Conservation (phyloP, 2,113 vertebrate genomes). For the Myrmophylax atrothorax region DNA sequence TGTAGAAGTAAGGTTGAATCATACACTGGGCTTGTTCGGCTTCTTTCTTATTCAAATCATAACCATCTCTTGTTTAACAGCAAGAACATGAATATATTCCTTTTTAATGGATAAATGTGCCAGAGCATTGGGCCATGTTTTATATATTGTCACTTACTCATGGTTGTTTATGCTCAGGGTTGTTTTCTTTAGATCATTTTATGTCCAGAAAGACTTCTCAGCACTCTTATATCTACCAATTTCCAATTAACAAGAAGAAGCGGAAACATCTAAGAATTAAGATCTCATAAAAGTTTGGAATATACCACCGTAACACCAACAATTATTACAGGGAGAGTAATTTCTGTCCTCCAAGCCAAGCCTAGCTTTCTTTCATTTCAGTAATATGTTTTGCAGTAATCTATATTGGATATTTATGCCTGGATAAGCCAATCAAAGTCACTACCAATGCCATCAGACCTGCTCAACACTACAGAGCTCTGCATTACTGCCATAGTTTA, state of each 20-base stretch:
- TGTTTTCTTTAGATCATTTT: slow-evolving; percentile 34
- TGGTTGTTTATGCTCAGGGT: slow-evolving; percentile 38
- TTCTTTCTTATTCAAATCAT: slow-evolving; percentile 41
- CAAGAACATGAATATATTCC: slow-evolving; percentile 6
- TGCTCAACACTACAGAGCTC: background rate
- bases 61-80: slow-evolving; percentile 8
- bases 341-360: background rate
- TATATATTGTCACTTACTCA: background rate
- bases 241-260: slow-evolving; percentile 29
- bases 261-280: background rate
- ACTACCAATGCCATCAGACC: background rate
- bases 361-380: background rate
- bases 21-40: background rate
- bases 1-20: background rate
- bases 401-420: background rate
- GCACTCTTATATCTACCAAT: background rate
- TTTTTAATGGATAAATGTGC: slow-evolving; percentile 11
- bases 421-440: background rate
- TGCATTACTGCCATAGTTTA: background rate
- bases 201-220: slow-evolving; percentile 5
- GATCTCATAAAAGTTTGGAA: background rate
- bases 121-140: background rate
- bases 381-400: background rate
- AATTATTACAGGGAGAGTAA: background rate
- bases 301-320: background rate